Percentiles rank a stretch among this genome's conserved stretches.
Conservation (phyloP, 2,888 invertebrate genomes). For the Elegia similella region DNA sequence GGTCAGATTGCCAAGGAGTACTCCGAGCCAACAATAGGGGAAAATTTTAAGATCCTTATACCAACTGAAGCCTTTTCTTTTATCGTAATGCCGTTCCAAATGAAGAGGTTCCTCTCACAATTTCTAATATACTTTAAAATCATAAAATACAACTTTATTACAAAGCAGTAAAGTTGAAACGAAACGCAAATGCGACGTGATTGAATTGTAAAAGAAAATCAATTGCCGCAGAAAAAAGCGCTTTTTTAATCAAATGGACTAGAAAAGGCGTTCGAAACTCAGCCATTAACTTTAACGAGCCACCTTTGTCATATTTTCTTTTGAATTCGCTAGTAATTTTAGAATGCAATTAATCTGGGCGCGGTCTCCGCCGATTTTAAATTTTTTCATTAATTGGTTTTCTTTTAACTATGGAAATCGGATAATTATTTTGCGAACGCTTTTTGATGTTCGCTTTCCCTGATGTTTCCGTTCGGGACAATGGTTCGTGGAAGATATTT, state of each 20-base stretch:
- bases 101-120: constrained; percentile 56
- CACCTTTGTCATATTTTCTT: constrained; percentile 75
- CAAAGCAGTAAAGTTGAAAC: constrained; percentile 31
- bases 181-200: constrained; percentile 34
- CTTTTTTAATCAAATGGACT: constrained; percentile 74
- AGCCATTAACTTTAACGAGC: constrained; percentile 72
- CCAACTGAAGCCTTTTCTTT: constrained; percentile 61
- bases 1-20: constrained; percentile 19
- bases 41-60: constrained; percentile 51
- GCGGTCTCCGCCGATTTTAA: constrained; percentile 29
- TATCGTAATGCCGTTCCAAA: constrained; percentile 63
- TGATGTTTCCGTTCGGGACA: not conserved
- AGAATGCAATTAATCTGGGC: constrained; percentile 56
- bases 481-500: constrained; percentile 2
- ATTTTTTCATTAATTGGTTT: constrained; percentile 32
- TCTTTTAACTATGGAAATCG: constrained; percentile 17
- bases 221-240: constrained; percentile 60
- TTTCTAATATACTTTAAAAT: constrained; percentile 27
- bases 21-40: constrained; percentile 31
- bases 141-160: constrained; percentile 29
- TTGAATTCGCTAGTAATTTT: constrained; percentile 56
- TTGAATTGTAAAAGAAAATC: constrained; percentile 63
- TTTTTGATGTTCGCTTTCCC: constrained; percentile 23
- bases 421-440: constrained; percentile 26
- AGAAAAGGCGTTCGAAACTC: constrained; percentile 65